Evolutionary conservation across 2,888 invertebrate genomes (phyloP).

Genomic region (Bellardia bayeri): DNA sequence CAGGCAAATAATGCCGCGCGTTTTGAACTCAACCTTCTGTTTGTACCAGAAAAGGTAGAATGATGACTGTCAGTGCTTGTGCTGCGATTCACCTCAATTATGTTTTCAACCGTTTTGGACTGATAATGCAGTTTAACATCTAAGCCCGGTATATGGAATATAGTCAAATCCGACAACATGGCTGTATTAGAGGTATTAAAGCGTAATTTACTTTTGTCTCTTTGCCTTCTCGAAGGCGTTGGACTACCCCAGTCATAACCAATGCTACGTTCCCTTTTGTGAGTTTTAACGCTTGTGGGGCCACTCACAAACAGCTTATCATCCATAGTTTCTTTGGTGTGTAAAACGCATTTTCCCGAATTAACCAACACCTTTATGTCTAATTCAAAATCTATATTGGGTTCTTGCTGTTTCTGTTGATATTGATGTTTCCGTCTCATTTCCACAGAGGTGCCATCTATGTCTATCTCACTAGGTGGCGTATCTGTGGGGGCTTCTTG

Average conservation of each 20-base stretch:
- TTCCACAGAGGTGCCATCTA: slow-evolving; percentile 88
- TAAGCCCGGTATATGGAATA: slow-evolving; percentile 95
- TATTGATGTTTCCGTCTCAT: slow-evolving; percentile 86
- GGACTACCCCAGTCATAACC: slow-evolving; percentile 85
- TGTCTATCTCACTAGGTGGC: slow-evolving; percentile 85
- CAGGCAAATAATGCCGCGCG: slow-evolving; percentile 96
- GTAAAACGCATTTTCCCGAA: slow-evolving; percentile 97
- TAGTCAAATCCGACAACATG: slow-evolving; percentile 90
- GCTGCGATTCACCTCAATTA: slow-evolving; percentile 81
- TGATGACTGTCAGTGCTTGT: slow-evolving; percentile 78
- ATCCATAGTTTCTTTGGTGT: slow-evolving; percentile 91
- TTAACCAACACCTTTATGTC: slow-evolving; percentile 98
- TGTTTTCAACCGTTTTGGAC: slow-evolving; percentile 87
- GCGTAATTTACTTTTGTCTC: slow-evolving; percentile 83
- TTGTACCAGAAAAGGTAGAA: slow-evolving; percentile 70
- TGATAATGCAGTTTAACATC: slow-evolving; percentile 95
- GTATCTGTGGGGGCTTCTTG: slow-evolving; percentile 77
- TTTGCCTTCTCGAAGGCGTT: slow-evolving; percentile 83
- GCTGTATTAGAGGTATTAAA: slow-evolving; percentile 84
- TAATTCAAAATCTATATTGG: slow-evolving; percentile 97
- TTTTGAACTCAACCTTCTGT: slow-evolving; percentile 89
- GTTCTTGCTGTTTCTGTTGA: slow-evolving; percentile 86
- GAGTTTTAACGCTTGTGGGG: slow-evolving; percentile 79
- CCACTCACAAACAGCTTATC: slow-evolving; percentile 86
- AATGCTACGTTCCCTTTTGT: slow-evolving; percentile 83